Percentiles rank a stretch among this genome's conserved stretches.
phyloP scores from a whole-genome alignment of 2,797 vertebrate genomes.

The Notolepis coatsorum region DNA sequence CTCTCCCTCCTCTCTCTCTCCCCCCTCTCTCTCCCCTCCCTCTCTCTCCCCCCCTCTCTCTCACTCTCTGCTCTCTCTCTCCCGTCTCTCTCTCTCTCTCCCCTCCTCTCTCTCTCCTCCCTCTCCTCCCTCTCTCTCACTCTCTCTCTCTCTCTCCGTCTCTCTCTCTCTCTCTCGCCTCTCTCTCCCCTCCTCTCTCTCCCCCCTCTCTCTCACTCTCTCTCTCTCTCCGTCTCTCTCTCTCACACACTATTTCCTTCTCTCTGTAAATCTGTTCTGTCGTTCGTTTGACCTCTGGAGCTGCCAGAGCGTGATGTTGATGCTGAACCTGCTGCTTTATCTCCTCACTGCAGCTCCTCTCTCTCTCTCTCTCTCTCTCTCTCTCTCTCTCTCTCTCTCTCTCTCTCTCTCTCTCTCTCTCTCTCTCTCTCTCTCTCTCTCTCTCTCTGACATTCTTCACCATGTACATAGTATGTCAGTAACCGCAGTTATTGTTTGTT shows the following conservation, averaged over 20 bases:
- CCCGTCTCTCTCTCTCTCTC: too few species aligned
- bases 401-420: neutral
- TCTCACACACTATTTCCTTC: neutral
- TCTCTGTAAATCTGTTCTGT: slow-evolving; percentile 61
- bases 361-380: slow-evolving; percentile 10
- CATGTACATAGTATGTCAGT: too few species aligned
- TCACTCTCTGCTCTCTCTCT: too few species aligned
- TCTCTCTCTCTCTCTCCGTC: too few species aligned
- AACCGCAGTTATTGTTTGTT: too few species aligned
- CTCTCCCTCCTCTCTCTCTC: too few species aligned
- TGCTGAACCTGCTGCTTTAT: slow-evolving; percentile 64
- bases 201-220: neutral
- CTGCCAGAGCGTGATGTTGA: slow-evolving; percentile 58
- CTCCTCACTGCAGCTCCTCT: neutral
- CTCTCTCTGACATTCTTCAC: too few species aligned
- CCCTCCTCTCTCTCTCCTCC: too few species aligned
- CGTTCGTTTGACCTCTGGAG: slow-evolving; percentile 69
- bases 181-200: slow-evolving; percentile 10
- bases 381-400: neutral
- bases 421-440: neutral
- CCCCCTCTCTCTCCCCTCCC: too few species aligned
- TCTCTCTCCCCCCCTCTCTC: too few species aligned
- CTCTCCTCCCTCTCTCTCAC: too few species aligned
- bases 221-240: neutral
- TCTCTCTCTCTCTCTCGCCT: slow-evolving; percentile 11